Base-by-base conservation (phyloP, 2,113 vertebrate species). In the Epinephelus moara region DNA sequence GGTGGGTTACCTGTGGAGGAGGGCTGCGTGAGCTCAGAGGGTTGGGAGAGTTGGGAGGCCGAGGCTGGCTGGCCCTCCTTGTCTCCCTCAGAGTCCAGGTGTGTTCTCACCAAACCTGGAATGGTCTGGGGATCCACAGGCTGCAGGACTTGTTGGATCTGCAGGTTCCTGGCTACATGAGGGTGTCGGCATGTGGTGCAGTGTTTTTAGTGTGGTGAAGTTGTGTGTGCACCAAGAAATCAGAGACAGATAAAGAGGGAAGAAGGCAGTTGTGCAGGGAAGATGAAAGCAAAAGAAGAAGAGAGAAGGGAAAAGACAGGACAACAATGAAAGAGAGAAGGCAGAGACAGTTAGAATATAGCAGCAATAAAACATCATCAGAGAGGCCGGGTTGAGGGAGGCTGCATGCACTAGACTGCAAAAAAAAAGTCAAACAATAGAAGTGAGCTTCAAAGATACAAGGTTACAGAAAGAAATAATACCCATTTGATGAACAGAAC, bases 1-100 rank as follows among this genome's bases (percentile, higher is more conserved):
- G 70, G 78, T 19, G 85, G 84, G 94, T 99, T 99, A 99, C 98
- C 98, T 99, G 97, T 94, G 86, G 95, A 95, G 95, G 95, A 85
- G 88, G 91, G 87, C 83, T 87, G 94, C 42, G 91, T 90, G 91
- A 86, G 80, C 87, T 92, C 90, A 81, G 84, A 88, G 89, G 90
- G 88, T 18, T 83, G 91, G 69, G 96, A 95, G 89, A 95, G 96
- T 84, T 94, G 95, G 47, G 95, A 95, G 89, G 93, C 70, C 15
- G 94, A 94, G 90, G 92, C 74, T 53, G 89, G 92, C 60, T 80
- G 93, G 91, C 87, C 96, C 84, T 96, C 96, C 86, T 85, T 61
- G 89, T 95, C 94, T 91, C 95, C 94, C 92, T 94, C 96, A 77
- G 96, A 96, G 25, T 89, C 91, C 82, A 78, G 85, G 94, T 66